Percentiles rank a stretch among this genome's conserved stretches.
Evolutionary conservation across 1,140 invertebrate genomes (phyloP).

Genomic region (Psilanteris sp.): DNA sequence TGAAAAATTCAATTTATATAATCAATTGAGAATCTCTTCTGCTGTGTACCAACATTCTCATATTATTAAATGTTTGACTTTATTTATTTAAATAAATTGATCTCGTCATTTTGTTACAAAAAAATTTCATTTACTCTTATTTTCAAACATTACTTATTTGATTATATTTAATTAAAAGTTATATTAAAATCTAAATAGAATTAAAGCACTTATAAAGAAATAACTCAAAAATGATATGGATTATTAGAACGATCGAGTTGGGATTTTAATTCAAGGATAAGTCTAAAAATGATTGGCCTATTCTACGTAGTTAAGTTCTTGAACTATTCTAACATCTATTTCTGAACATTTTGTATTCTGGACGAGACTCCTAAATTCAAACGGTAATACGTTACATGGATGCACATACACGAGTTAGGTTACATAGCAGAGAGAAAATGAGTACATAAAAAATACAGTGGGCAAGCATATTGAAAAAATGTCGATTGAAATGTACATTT

Average conservation of each 20-base stretch:
- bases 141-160: no score
- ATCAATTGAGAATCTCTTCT: slow-evolving; percentile 25
- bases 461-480: slow-evolving; percentile 76
- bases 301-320: slow-evolving; percentile 59
- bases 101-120: no score
- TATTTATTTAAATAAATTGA: no score
- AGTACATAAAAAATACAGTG: slow-evolving; percentile 77
- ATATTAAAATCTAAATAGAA: slow-evolving; percentile 17
- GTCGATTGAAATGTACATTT: slow-evolving; percentile 71
- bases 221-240: slow-evolving; percentile 28
- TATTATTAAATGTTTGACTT: background rate
- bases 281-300: slow-evolving; percentile 60
- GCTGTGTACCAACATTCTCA: slow-evolving; percentile 30
- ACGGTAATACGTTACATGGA: slow-evolving; percentile 72
- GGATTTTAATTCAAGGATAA: slow-evolving; percentile 61
- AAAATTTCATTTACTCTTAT: no score
- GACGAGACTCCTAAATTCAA: slow-evolving; percentile 62
- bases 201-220: slow-evolving; percentile 25
- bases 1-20: no score
- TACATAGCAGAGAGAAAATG: slow-evolving; percentile 76
- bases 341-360: slow-evolving; percentile 62
- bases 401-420: slow-evolving; percentile 77
- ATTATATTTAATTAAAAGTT: no score
- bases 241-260: slow-evolving; percentile 25
- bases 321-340: slow-evolving; percentile 65